These are phyloP conservation scores for Cyclopterus lumpus DNA, from an alignment of 2,797 vertebrate species.

Conservation along the genomic window DNA sequence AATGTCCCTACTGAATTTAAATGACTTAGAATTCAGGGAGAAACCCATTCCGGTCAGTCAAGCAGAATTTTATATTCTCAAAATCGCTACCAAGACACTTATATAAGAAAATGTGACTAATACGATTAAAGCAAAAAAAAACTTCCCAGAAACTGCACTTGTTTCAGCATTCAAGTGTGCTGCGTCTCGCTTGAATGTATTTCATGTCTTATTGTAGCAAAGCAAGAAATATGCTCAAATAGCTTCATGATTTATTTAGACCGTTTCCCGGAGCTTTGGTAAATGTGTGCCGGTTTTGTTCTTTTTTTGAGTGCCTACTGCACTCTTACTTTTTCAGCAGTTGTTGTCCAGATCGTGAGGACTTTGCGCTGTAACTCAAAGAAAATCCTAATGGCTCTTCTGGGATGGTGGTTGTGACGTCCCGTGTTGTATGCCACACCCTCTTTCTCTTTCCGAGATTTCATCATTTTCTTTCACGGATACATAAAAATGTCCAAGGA, in stretches of 20 bases:
- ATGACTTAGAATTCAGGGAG: not conserved
- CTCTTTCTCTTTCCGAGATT: not conserved
- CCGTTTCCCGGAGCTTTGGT: slow-evolving; percentile 12
- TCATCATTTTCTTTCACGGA: slow-evolving; percentile 4
- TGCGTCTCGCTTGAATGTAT: not conserved
- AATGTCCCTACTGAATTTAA: not conserved
- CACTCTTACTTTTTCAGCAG: slow-evolving; percentile 23
- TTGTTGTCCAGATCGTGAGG: not conserved
- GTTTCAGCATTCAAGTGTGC: not conserved
- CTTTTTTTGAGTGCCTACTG: slow-evolving; percentile 6
- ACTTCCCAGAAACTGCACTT: not conserved
- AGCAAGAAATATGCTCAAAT: slow-evolving; percentile 25
- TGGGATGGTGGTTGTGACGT: not conserved
- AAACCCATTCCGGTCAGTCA: not conserved
- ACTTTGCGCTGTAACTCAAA: not conserved
- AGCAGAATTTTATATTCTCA: not conserved
- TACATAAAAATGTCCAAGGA: not conserved
- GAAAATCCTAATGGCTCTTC: not conserved
- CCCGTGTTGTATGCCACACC: not conserved
- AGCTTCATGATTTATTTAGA: slow-evolving; percentile 49
- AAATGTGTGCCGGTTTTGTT: slow-evolving; percentile 16
- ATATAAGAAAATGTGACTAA: not conserved
- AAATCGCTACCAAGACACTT: not conserved
- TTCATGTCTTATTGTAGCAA: not conserved
- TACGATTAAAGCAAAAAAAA: not conserved